Conservation (phyloP, 1,140 invertebrate genomes). For the Cotesia glomerata region DNA sequence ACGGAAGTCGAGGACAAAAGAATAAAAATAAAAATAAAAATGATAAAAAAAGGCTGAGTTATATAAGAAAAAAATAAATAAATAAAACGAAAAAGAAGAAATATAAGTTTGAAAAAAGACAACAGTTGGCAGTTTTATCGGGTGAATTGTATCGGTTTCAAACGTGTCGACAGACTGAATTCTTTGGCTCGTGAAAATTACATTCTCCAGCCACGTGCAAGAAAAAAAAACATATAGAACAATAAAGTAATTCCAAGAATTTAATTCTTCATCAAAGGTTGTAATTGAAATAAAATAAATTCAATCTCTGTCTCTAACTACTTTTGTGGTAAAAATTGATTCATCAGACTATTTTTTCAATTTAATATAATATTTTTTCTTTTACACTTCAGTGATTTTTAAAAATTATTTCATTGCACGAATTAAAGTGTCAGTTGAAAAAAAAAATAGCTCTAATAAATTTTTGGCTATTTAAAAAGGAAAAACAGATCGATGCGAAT, state of each 20-base stretch:
- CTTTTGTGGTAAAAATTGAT: no score
- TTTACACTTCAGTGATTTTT: no score
- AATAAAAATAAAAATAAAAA: slow-evolving; percentile 7
- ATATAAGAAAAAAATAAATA: slow-evolving; percentile 2
- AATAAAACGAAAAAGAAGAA: neutral
- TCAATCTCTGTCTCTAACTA: no score
- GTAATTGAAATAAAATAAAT: no score
- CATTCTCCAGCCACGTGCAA: slow-evolving; percentile 40
- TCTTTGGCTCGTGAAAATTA: slow-evolving; percentile 50
- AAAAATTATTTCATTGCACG: no score
- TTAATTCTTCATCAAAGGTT: no score
- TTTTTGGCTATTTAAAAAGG: no score
- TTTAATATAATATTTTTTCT: no score
- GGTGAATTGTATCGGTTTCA: slow-evolving; percentile 50
- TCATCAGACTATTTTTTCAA: no score
- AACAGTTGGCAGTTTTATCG: slow-evolving; percentile 42
- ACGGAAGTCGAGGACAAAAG: neutral
- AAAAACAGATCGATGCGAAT: no score
- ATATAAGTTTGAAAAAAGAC: neutral
- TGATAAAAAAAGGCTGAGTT: slow-evolving; percentile 1
- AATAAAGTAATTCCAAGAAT: slow-evolving; percentile 20
- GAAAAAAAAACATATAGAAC: neutral
- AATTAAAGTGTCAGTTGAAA: no score
- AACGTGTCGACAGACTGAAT: slow-evolving; percentile 48
- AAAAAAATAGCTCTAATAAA: no score